A percentile compares a stretch with the other conserved stretches of the same genome.
Evolutionary conservation across 2,888 invertebrate genomes (phyloP).

Genomic region (Osmoderma eremita): DNA sequence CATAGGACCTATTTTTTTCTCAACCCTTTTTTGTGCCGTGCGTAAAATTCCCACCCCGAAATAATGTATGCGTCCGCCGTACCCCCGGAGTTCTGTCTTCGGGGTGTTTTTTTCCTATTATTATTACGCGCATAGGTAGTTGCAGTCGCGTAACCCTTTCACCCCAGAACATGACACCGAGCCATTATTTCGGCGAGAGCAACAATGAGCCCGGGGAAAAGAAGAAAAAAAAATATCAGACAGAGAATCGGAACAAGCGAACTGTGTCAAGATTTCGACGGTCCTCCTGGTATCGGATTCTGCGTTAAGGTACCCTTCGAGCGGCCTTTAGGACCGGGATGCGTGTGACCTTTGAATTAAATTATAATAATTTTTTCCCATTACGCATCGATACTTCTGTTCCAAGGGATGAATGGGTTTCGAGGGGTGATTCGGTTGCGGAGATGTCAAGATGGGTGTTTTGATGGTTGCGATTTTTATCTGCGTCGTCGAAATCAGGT

Average conservation of each 20-base stretch:
- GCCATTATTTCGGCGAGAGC: conserved; percentile 59
- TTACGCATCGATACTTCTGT: conserved; percentile 38
- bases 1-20: conserved; percentile 59
- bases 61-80: conserved; percentile 60
- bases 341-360: conserved; percentile 47
- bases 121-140: conserved; percentile 61
- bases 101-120: conserved; percentile 60
- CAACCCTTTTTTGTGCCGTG: conserved; percentile 56
- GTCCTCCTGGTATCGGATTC: conserved; percentile 48
- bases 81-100: conserved; percentile 63
- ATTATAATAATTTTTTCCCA: conserved; percentile 47
- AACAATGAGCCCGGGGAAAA: conserved; percentile 13
- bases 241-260: conserved; percentile 64
- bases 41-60: conserved; percentile 59
- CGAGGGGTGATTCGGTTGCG: conserved; percentile 16
- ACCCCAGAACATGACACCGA: conserved; percentile 65
- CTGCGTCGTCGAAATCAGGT: conserved; percentile 21
- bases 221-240: conserved; percentile 1
- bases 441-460: conserved; percentile 34
- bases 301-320: too few relatives aligned
- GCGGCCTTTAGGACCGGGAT: conserved; percentile 29
- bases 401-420: conserved; percentile 4
- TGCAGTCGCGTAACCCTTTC: conserved; percentile 62
- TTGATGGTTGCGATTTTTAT: conserved; percentile 30
- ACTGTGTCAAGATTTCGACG: conserved; percentile 63